Evolutionary conservation across 2,888 invertebrate genomes (phyloP), one percentile per base, ranked within the genome.

Genomic region (Coenonympha arcania): DNA sequence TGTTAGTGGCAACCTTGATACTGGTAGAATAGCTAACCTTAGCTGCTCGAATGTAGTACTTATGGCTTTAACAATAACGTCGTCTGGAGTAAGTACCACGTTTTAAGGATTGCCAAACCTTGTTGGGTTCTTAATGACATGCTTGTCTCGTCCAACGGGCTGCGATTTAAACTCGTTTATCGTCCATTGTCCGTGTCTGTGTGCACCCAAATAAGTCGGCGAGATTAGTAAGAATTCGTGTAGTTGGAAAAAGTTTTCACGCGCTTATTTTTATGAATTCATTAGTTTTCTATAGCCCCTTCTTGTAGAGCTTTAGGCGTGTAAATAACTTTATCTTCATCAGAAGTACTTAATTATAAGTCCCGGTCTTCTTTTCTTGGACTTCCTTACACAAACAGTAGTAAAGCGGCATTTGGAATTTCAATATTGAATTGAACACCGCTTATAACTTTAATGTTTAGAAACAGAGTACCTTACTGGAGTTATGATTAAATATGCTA

Each of bases 141-240:
- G 72, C 81, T 67, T 60, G 77, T 79, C 82, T 72, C 79, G 81
- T 79, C 63, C 69, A 57, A 65, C 65, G 63, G 67, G 64, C 67
- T 66, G 70, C 76, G 79, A 76, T 80, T 81, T 76, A 77, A 81
- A 82, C 78, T 76, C 75, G 82, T 77, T 77, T 79, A 78, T 69
- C 69, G 68, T 62, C 70, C 68, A 77, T 79, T 64, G 65, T 77
- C 76, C 73, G 56, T 57, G 62, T 61, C 55, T 57, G 64, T 69
- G 65, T 68, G 71, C 66, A 66, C 66, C 69, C 72, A 71, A 76
- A 74, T 74, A 63, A 60, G 62, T 64, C 62, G 61, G 58, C 56
- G 64, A 66, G 68, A 71, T 73, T 71, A 68, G 69, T 63, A 60
- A 63, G 61, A 65, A 65, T 64, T 61, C 56, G 61, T 61, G 61